Evolutionary conservation across 1,140 invertebrate species (phyloP), one percentile per base, ranked within the genome.

Genomic region (Macrotrachela quadricornifera): DNA sequence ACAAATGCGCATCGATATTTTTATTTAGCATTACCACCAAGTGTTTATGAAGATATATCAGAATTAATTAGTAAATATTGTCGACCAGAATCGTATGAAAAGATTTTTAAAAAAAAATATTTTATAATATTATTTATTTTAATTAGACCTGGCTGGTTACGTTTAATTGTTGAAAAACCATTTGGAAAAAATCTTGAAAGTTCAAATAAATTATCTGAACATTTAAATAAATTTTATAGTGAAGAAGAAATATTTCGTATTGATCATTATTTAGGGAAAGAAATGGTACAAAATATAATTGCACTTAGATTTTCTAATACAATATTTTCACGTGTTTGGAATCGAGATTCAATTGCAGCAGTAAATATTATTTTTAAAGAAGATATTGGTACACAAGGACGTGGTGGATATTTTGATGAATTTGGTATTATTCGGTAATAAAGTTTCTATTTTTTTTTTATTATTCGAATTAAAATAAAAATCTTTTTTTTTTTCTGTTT

Each of bases 271-370:
- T 73, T 99, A 39, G 94, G 94, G 15, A 99, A 99, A 69, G 94
- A 99, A 73, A 97, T 99, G 91, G 91, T 99, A 8, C 92, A 99
- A 70, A 99, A 99, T 73, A 68, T 99, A 17, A 88, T 99, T 81
- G 88, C 87, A 14, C 75, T 85, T 17, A 75, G 71, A 46, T 76
- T 76, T 63, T 73, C 69, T 6, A 76, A 76, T 56, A 60, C 64
- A 47, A 71, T 76, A 45, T 73, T 76, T 53, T 63, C 63, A 56
- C 69, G 71, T 11, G 64, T 73, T 21, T 76, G 74, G 74, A 76
- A 76, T 59, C 75, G 90, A 13, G 88, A 96, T 64, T 85, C 86
- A 63, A 85, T 99, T 62, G 83, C 91, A 1, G 87, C 81, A 4
- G 80, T 99, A 12, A 78, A 84, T 46, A 96, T 99, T 52, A 85